Evolutionary conservation across 2,797 vertebrate species (phyloP).

Genomic region (Buceros bicornis): DNA sequence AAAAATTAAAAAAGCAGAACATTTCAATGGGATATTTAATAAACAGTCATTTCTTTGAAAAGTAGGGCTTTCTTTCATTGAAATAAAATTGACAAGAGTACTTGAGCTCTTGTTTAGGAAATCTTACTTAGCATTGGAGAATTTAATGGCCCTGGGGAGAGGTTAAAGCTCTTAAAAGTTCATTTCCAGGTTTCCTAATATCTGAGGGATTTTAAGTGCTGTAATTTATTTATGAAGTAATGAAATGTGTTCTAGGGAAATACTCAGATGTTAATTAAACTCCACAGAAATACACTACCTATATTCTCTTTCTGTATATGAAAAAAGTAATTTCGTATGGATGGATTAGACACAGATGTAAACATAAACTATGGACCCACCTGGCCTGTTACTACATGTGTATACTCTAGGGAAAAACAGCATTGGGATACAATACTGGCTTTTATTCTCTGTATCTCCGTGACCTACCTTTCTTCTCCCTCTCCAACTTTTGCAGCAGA

Average conservation of each 20-base stretch:
- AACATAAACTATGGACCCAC: slow-evolving; percentile 14
- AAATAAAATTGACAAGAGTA: not conserved
- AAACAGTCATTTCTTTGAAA: not conserved
- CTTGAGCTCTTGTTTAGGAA: slow-evolving; percentile 42
- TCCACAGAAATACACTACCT: not conserved
- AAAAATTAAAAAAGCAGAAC: not conserved
- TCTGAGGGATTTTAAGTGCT: slow-evolving; percentile 13
- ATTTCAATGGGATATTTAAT: not conserved
- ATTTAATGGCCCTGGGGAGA: slow-evolving; percentile 32
- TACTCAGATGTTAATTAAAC: slow-evolving; percentile 19
- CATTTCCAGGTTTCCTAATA: slow-evolving; percentile 21
- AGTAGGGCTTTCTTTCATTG: not conserved
- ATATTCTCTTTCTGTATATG: not conserved
- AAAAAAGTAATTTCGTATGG: not conserved
- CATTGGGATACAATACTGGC: not conserved
- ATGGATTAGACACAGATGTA: not conserved
- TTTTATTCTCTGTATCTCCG: not conserved
- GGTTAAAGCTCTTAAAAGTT: slow-evolving; percentile 52
- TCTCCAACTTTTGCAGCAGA: not conserved
- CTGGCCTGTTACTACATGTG: not conserved
- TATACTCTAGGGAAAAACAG: not conserved
- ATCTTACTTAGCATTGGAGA: not conserved
- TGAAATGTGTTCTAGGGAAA: slow-evolving; percentile 14
- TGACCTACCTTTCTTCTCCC: slow-evolving; percentile 43
- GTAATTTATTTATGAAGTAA: slow-evolving; percentile 37